Evolutionary conservation across 2,888 invertebrate genomes (phyloP).

Genomic region (Tetheella fluctuosa): DNA sequence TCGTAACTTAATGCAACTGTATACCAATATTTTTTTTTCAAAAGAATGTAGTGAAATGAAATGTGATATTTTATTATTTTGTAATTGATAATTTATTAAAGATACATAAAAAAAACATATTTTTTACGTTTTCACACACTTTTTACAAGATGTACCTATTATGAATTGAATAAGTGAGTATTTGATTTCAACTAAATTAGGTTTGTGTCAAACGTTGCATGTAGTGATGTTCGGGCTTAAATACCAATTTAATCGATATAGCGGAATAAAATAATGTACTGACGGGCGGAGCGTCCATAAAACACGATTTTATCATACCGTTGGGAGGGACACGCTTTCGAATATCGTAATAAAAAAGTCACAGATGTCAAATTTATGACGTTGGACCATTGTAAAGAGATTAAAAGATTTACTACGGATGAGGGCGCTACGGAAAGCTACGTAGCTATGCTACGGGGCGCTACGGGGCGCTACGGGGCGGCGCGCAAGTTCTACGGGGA

Average conservation of each 20-base stretch:
- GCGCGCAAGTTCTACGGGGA: slow-evolving; percentile 53
- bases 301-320: slow-evolving; percentile 82
- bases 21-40: slow-evolving; percentile 24
- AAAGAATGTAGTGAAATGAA: not conserved
- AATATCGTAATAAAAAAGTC: slow-evolving; percentile 84
- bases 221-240: slow-evolving; percentile 33
- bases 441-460: slow-evolving; percentile 42
- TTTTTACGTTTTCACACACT: too few species aligned
- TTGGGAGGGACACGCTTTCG: slow-evolving; percentile 80
- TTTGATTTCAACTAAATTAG: not conserved
- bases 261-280: slow-evolving; percentile 79
- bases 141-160: too few species aligned
- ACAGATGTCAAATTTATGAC: slow-evolving; percentile 84
- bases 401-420: slow-evolving; percentile 81
- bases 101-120: too few species aligned
- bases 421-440: slow-evolving; percentile 49
- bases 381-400: slow-evolving; percentile 81
- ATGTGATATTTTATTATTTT: not conserved
- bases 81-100: not conserved
- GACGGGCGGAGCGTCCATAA: slow-evolving; percentile 73
- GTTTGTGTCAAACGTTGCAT: not conserved
- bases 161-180: not conserved
- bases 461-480: slow-evolving; percentile 30
- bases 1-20: slow-evolving; percentile 44
- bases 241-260: slow-evolving; percentile 72